Base-by-base conservation (phyloP, 2,113 vertebrate genomes). In the Muntiacus reevesi region DNA sequence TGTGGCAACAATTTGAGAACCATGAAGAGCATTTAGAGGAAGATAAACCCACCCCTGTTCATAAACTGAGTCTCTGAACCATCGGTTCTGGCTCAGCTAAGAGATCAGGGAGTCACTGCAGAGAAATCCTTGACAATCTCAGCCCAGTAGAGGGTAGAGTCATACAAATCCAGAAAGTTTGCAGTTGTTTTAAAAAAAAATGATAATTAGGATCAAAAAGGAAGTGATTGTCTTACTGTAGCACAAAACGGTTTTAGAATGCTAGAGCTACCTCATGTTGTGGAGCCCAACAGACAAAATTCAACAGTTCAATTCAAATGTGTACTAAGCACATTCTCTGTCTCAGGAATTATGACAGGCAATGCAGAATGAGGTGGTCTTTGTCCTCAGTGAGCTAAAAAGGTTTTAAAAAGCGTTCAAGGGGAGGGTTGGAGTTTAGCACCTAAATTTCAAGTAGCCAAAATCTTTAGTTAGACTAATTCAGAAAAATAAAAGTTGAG, bases 11-110 rank as follows among this genome's bases (percentile, higher is more conserved):
- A 82, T 76, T 96, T 55, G 19, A 96, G 86, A 96, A 67, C 36
- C n/a, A 45, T 86, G 43, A 96, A 47, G 28, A 96, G 21, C 17
- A 28, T 84, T 92, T 96, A 87, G 33, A 17, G 28, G 91, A 94
- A 94, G 92, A 67, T 90, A 79, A 81, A 15, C 33, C 40, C 94
- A 95, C 74, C 19, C 7, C 30, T 96, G 2, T 60, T 84, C 78
- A 97, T 81, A 96, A 91, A 93, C 23, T 86, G 60, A 83, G 43
- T 94, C 64, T 91, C 36, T 95, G 55, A 97, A 15, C 40, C 54
- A 57, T 91, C 89, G 76, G 30, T 90, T 97, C 43, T 76, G 71
- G 17, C 43, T 93, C 64, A 85, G 54, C 45, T 86, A 40, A 93
- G 47, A 33, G 23, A 85, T 76, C 59, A 67, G 30, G 17, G 78